Percentiles rank a stretch among this genome's conserved stretches.
These are phyloP conservation scores for Podocnemis expansa DNA, from an alignment of 2,113 vertebrate species.

Conservation along the genomic window DNA sequence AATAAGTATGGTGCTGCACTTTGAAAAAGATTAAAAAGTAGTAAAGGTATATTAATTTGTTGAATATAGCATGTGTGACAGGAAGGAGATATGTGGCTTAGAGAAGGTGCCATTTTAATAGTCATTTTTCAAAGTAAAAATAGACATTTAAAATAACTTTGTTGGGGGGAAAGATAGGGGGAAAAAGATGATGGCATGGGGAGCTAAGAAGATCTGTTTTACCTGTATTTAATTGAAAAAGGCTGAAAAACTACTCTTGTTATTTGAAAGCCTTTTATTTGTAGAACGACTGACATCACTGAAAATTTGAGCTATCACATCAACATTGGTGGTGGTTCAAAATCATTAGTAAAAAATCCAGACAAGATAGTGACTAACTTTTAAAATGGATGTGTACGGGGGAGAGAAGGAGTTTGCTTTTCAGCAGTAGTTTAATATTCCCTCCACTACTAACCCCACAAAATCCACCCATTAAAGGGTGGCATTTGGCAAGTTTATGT, in stretches of 20 bases:
- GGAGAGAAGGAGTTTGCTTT: background rate
- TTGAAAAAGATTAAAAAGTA: background rate
- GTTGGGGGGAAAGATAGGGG: background rate
- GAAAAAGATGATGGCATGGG: background rate
- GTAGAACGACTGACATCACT: background rate
- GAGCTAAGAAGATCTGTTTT: background rate
- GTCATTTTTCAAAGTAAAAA: background rate
- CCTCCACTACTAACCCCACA: fast-evolving
- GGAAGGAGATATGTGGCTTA: background rate
- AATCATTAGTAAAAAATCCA: constrained; percentile 25
- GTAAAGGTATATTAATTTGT: background rate
- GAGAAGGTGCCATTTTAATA: background rate
- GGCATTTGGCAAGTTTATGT: background rate
- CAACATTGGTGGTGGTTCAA: constrained; percentile 50
- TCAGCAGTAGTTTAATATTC: background rate
- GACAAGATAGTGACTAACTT: constrained; percentile 22
- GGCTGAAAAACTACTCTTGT: background rate
- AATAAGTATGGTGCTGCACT: background rate
- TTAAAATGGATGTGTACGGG: background rate
- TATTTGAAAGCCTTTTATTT: constrained; percentile 20
- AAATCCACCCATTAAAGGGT: background rate
- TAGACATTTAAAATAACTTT: background rate
- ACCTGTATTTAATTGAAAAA: background rate
- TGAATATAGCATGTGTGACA: background rate
- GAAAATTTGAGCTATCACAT: constrained; percentile 49